Evolutionary conservation across 2,797 vertebrate species (phyloP).

Genomic region (Potorous gilbertii): DNA sequence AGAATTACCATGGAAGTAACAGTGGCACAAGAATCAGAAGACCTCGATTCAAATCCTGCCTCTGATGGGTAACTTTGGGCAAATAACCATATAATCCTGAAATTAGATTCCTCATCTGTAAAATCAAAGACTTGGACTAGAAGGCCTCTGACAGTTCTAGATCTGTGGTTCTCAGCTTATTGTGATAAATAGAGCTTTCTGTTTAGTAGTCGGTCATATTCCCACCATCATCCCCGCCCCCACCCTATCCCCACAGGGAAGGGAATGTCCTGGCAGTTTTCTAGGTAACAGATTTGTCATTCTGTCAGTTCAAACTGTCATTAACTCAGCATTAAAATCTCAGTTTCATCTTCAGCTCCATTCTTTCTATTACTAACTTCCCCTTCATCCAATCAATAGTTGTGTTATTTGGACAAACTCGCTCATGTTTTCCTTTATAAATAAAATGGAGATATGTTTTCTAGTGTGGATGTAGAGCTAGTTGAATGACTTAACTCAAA

Average conservation of each 20-base stretch:
- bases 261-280: neutral
- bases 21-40: neutral
- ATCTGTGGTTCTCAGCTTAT: too few species aligned
- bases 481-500: neutral
- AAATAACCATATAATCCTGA: neutral
- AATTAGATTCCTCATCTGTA: neutral
- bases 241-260: neutral
- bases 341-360: neutral
- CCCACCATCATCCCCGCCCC: too few species aligned
- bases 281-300: neutral
- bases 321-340: conserved; percentile 8
- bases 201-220: neutral
- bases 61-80: neutral
- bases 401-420: neutral
- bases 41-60: neutral
- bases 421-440: neutral
- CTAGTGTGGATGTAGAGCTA: neutral
- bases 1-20: neutral
- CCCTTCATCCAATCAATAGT: neutral
- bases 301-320: neutral
- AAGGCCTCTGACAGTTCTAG: neutral
- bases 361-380: neutral
- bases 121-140: neutral
- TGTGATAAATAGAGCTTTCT: neutral
- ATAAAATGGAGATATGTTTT: neutral